These are phyloP conservation scores for Condylura cristata DNA, from an alignment of 2,113 vertebrate species.

Conservation along the genomic window DNA sequence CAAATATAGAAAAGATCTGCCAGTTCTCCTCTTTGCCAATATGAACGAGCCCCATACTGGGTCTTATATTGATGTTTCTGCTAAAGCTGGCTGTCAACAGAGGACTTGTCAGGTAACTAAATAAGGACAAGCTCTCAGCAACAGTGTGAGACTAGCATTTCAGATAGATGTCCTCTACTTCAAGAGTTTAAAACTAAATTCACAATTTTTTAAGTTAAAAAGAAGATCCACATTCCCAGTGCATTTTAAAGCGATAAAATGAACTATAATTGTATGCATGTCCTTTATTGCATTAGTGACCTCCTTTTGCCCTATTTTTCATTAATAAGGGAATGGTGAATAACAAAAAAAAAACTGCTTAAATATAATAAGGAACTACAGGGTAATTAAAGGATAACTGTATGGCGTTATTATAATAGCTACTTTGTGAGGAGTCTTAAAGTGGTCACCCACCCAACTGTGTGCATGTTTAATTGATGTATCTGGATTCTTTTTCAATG, in stretches of 20 bases:
- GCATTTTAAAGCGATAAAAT: not conserved
- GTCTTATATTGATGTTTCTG: not conserved
- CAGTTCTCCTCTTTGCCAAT: conserved; percentile 24
- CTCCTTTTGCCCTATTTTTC: not conserved
- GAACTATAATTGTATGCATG: not conserved
- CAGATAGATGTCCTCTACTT: not conserved
- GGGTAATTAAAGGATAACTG: not conserved
- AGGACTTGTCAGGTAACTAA: not conserved
- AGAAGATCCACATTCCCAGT: not conserved
- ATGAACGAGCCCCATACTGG: conserved; percentile 9
- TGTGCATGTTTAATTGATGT: not conserved
- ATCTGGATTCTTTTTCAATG: not conserved
- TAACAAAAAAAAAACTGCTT: not conserved
- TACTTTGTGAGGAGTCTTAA: conserved; percentile 11
- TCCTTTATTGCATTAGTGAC: not conserved
- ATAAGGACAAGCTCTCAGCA: not conserved
- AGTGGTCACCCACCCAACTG: not conserved
- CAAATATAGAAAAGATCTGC: conserved; percentile 35
- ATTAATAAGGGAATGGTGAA: conserved; percentile 4
- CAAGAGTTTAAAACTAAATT: conserved; percentile 18
- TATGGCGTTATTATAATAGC: not conserved
- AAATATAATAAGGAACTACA: not conserved
- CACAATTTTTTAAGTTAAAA: not conserved
- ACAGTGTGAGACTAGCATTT: not conserved
- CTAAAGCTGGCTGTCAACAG: conserved; percentile 12